These are phyloP conservation scores for Characodon lateralis DNA, from an alignment of 2,797 vertebrate genomes.

Conservation along the genomic window DNA sequence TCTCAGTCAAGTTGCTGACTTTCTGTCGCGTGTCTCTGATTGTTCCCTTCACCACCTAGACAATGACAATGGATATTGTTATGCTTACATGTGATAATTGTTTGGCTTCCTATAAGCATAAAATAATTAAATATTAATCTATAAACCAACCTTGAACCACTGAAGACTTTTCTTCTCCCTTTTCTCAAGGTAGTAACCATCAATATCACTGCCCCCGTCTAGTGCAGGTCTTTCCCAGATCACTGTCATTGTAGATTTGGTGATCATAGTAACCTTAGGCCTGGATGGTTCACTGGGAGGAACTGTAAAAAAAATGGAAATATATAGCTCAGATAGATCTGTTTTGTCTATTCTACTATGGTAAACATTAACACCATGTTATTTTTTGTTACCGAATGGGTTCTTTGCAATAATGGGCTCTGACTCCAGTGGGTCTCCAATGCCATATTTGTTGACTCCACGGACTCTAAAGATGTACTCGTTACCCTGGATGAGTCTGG, in stretches of 20 bases:
- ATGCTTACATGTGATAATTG: background rate
- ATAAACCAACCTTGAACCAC: constrained; percentile 89
- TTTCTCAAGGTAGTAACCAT: constrained; percentile 96
- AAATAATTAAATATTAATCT: background rate
- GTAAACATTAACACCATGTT: background rate
- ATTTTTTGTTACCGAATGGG: constrained; percentile 87
- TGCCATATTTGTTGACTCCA: constrained; percentile 95
- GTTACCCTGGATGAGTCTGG: constrained; percentile 96
- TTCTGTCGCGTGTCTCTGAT: constrained; percentile 98
- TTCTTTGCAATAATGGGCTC: constrained; percentile 91
- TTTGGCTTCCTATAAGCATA: background rate
- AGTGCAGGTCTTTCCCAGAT: constrained; percentile 91
- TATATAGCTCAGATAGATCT: constrained; percentile 10
- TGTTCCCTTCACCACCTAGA: constrained; percentile 89
- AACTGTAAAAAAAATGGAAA: constrained; percentile 76
- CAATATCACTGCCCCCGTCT: constrained; percentile 95
- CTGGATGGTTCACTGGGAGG: constrained; percentile 91
- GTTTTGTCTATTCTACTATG: background rate
- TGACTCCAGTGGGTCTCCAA: constrained; percentile 94
- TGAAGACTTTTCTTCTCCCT: constrained; percentile 96
- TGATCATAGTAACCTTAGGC: constrained; percentile 92
- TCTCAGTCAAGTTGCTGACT: constrained; percentile 89
- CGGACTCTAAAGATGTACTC: constrained; percentile 97
- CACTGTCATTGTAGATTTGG: constrained; percentile 95
- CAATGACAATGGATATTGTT: background rate